Evolutionary conservation across 2,113 vertebrate species (phyloP).

Genomic region (Zapus hudsonius): DNA sequence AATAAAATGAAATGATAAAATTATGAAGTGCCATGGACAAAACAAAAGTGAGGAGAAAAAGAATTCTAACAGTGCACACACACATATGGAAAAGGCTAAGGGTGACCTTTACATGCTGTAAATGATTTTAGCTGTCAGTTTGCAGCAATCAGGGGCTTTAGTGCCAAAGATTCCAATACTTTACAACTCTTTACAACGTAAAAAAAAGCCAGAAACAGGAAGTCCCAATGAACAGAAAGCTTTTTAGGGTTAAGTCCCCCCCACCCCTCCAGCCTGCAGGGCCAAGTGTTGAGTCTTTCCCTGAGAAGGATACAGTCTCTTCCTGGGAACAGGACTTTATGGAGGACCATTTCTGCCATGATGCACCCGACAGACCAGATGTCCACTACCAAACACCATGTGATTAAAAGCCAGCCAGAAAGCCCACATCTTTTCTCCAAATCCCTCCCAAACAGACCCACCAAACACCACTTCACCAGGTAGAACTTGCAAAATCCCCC

Average conservation of each 20-base stretch:
- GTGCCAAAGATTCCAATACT: conserved; percentile 13
- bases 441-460: conserved; percentile 49
- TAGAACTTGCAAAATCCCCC: background rate
- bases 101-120: conserved; percentile 64
- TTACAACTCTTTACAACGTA: background rate
- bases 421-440: background rate
- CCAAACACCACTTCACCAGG: background rate
- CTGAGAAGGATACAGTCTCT: conserved; percentile 92
- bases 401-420: conserved; percentile 80
- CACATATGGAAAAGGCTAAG: conserved; percentile 81
- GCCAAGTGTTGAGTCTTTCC: conserved; percentile 30
- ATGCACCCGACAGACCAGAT: conserved; percentile 94
- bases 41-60: conserved; percentile 80
- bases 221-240: background rate
- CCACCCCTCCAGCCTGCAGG: background rate
- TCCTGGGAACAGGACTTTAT: conserved; percentile 94
- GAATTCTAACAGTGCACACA: conserved; percentile 81
- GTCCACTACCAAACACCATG: conserved; percentile 91
- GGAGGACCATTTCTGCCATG: conserved; percentile 94
- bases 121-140: conserved; percentile 46
- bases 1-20: conserved; percentile 91
- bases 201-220: background rate
- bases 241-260: background rate
- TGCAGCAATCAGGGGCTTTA: conserved; percentile 42
- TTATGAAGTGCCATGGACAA: conserved; percentile 87